Evolutionary conservation across 2,113 vertebrate genomes (phyloP).

Genomic region (Dromiciops gliroides): DNA sequence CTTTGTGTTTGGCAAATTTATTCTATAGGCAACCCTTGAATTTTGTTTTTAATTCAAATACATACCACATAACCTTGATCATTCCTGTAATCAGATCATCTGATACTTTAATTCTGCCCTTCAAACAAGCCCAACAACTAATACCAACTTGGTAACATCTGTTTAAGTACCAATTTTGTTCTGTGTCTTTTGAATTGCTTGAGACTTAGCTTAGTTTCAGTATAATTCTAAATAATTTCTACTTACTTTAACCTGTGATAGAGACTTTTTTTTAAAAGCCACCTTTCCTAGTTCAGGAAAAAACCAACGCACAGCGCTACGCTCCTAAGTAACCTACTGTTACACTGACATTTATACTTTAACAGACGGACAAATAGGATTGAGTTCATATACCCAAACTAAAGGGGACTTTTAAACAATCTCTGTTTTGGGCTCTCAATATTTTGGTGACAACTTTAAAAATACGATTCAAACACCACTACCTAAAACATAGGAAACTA

Average conservation of each 20-base stretch:
- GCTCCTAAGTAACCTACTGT: slow-evolving; percentile 28
- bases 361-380: slow-evolving; percentile 5
- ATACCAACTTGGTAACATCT: not conserved
- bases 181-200: slow-evolving; percentile 32
- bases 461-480: not conserved
- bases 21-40: not conserved
- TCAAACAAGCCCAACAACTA: slow-evolving; percentile 20
- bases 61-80: not conserved
- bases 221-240: slow-evolving; percentile 29
- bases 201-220: slow-evolving; percentile 30
- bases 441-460: slow-evolving; percentile 49
- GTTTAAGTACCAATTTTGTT: not conserved
- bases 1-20: not conserved
- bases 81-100: not conserved
- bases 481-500: not conserved
- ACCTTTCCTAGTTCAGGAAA: slow-evolving; percentile 30
- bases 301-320: not conserved
- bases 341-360: slow-evolving; percentile 23
- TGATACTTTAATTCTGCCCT: slow-evolving; percentile 26
- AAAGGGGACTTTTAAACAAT: slow-evolving; percentile 32
- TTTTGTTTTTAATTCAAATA: not conserved
- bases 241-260: slow-evolving; percentile 38
- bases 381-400: slow-evolving; percentile 10
- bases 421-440: slow-evolving; percentile 45
- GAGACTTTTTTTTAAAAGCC: slow-evolving; percentile 37